Conservation (phyloP, 2,888 invertebrate genomes). For the Troides aeacus region DNA sequence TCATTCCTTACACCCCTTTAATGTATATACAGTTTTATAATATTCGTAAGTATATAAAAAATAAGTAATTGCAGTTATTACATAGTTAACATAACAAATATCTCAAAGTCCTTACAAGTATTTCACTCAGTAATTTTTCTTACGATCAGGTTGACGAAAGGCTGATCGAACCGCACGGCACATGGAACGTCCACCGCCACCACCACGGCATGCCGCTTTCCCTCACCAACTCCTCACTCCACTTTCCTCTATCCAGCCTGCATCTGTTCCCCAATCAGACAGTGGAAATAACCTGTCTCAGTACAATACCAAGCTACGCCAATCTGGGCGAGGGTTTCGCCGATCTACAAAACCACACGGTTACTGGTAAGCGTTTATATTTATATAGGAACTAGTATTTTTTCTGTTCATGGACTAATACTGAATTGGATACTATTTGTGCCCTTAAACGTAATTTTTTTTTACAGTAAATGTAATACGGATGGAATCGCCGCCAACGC, state of each 20-base stretch:
- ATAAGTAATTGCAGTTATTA: too few species aligned
- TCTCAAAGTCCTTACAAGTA: too few species aligned
- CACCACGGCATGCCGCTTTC: slow-evolving; percentile 69
- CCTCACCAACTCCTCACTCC: slow-evolving; percentile 74
- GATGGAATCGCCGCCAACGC: slow-evolving; percentile 68
- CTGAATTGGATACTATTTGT: not conserved
- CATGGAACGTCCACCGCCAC: slow-evolving; percentile 58
- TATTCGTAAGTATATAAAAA: too few species aligned
- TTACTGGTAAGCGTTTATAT: slow-evolving; percentile 80
- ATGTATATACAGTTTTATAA: too few species aligned
- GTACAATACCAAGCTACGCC: slow-evolving; percentile 88
- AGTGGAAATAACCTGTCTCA: slow-evolving; percentile 86
- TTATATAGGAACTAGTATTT: too few species aligned
- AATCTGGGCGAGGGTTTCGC: slow-evolving; percentile 85
- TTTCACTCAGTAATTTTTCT: not conserved
- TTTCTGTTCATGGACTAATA: too few species aligned
- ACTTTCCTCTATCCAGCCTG: slow-evolving; percentile 84
- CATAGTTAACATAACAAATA: too few species aligned
- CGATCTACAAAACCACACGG: slow-evolving; percentile 85
- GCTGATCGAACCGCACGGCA: slow-evolving; percentile 66
- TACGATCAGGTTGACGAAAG: slow-evolving; percentile 65
- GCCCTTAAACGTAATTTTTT: slow-evolving; percentile 29
- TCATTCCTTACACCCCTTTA: too few species aligned
- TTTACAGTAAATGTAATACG: slow-evolving; percentile 71
- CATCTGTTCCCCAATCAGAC: slow-evolving; percentile 85